Evolutionary conservation across 2,113 vertebrate species (phyloP).

Genomic region (Gavialis gangeticus): DNA sequence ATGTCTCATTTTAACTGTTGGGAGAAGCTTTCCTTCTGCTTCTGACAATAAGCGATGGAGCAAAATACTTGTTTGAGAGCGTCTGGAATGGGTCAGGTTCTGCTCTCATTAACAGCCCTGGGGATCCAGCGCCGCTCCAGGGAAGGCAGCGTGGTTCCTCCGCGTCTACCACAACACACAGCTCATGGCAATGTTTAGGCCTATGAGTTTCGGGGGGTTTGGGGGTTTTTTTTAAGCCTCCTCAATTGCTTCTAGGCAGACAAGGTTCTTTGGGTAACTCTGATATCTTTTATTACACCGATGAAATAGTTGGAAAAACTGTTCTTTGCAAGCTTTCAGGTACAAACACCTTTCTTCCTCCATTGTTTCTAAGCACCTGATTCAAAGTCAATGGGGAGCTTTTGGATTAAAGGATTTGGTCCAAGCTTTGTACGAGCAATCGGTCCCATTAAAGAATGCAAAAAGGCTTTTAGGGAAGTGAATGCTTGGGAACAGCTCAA

Average conservation of each 20-base stretch:
- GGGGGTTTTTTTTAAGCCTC: no score
- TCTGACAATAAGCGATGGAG: background rate
- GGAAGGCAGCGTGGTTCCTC: background rate
- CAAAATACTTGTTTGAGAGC: background rate
- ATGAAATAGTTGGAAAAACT: no score
- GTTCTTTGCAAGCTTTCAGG: no score
- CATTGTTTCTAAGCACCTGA: background rate
- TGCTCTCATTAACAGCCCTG: accelerated
- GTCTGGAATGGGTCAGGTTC: background rate
- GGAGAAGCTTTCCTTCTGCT: constrained; percentile 18
- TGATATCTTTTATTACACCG: no score
- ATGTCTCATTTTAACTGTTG: background rate
- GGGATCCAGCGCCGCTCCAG: background rate
- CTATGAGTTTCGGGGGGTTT: background rate
- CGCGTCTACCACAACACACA: background rate
- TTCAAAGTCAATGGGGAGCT: background rate
- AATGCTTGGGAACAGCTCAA: accelerated
- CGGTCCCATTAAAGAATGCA: accelerated
- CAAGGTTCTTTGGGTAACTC: no score
- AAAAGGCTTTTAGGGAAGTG: background rate
- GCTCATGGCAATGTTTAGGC: background rate
- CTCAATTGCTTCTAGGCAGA: no score
- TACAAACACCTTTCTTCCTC: background rate
- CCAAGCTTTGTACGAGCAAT: no score
- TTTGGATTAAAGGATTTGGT: background rate